A percentile compares a stretch with the other conserved stretches of the same genome.
Conservation (phyloP, 2,888 invertebrate species). For the Choreutis nemorana region DNA sequence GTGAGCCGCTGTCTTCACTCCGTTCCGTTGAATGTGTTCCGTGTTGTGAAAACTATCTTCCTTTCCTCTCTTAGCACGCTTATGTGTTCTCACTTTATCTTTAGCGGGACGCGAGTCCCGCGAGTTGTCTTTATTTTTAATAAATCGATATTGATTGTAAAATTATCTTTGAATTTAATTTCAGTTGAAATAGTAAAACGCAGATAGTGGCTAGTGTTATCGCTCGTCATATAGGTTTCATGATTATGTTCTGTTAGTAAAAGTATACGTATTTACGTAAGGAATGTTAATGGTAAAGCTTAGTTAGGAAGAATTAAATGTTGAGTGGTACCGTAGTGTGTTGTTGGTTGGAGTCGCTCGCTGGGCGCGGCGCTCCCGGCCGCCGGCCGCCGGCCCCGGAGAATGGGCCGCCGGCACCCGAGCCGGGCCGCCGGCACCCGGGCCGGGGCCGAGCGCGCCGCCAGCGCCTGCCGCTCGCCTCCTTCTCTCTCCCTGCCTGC, state of each 20-base stretch:
- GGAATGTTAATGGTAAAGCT: constrained; percentile 62
- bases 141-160: constrained; percentile 63
- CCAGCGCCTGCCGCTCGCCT: constrained; percentile 22
- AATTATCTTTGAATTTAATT: constrained; percentile 59
- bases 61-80: constrained; percentile 68
- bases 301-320: constrained; percentile 60
- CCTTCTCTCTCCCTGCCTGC: constrained; percentile 48
- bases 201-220: constrained; percentile 66
- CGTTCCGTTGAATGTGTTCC: constrained; percentile 69
- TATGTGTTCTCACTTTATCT: constrained; percentile 67
- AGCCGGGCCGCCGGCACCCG: constrained; percentile 9
- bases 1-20: constrained; percentile 81
- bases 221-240: constrained; percentile 64
- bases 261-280: constrained; percentile 43
- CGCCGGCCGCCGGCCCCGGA: constrained; percentile 27
- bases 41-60: constrained; percentile 63
- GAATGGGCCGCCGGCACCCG: constrained; percentile 16
- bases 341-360: constrained; percentile 54
- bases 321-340: constrained; percentile 64
- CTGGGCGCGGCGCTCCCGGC: constrained; percentile 46
- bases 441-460: constrained; percentile 12
- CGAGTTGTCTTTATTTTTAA: constrained; percentile 59
- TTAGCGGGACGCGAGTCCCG: constrained; percentile 62
- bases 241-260: constrained; percentile 63
- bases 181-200: constrained; percentile 61